These are phyloP conservation scores for Tretioscincus oriximinensis DNA, from an alignment of 2,113 vertebrate genomes.

Conservation along the genomic window DNA sequence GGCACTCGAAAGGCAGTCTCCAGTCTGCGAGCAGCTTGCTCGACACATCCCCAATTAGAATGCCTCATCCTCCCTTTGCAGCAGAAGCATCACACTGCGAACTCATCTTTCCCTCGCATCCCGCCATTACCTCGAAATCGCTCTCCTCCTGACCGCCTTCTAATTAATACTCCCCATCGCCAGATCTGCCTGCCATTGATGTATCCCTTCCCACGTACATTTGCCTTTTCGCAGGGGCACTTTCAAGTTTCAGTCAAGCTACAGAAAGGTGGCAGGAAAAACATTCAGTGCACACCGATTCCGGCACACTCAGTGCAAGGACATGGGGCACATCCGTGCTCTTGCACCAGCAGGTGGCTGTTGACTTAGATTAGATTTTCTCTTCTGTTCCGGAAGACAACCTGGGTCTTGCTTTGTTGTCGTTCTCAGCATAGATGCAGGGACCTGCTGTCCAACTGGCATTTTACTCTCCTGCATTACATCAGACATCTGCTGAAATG, in stretches of 20 bases:
- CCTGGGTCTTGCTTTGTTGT: neutral
- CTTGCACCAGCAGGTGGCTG: neutral
- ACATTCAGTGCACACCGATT: neutral
- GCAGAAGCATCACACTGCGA: slow-evolving; percentile 7
- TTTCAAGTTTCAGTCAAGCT: neutral
- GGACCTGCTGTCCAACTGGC: neutral
- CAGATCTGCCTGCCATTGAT: slow-evolving; percentile 12
- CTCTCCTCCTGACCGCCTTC: slow-evolving; percentile 30
- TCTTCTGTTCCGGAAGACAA: neutral
- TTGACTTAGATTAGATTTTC: neutral
- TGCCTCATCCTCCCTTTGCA: slow-evolving; percentile 22
- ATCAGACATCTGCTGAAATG: neutral
- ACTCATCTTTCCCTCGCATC: slow-evolving; percentile 6
- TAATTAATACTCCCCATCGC: slow-evolving; percentile 31
- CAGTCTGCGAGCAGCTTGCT: slow-evolving; percentile 10
- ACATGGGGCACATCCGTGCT: rapidly evolving
- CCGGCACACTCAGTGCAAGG: neutral
- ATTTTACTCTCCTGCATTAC: neutral
- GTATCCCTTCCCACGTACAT: neutral
- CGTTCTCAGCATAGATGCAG: neutral
- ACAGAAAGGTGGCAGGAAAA: neutral
- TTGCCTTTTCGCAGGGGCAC: neutral
- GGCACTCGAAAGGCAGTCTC: neutral
- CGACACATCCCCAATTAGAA: slow-evolving; percentile 30
- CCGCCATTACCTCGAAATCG: slow-evolving; percentile 15